Evolutionary conservation across 2,113 vertebrate genomes (phyloP), one percentile per base, ranked within the genome.

Genomic region (Gavialis gangeticus): DNA sequence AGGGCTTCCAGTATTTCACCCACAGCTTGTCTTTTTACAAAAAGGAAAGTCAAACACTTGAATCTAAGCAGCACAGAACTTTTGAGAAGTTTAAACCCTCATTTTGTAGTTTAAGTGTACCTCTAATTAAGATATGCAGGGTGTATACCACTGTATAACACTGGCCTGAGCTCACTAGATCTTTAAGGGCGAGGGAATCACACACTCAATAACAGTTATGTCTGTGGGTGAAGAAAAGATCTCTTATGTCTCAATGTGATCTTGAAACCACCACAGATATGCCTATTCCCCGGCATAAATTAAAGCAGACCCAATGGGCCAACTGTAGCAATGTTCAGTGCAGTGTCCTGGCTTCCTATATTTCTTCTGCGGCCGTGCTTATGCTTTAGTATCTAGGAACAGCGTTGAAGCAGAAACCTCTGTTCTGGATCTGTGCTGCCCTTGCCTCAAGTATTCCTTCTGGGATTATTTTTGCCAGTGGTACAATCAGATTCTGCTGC

Each of bases 341-440:
- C 59, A 83, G 54, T 63, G 59, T 79, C 59, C 27, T 62, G 24
- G 4, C n/a, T 21, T 71, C 3, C 4, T 1, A 1, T 34, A 54
- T 66, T 69, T 34, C 30, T n/a, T 56, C 25, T 57, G 60, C 69
- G 75, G 60, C 18, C 37, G 21, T 22, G 13, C 2, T 75, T 11
- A 56, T 9, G 13, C 25, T 6, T 19, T 28, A 5, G 6, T 73
- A 85, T 58, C n/a, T 28, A 24, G 4, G 17, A 82, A 79, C n/a
- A 37, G 75, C 79, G 9, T 46, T 22, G 1, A 10, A 12, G 56
- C 2, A 64, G 69, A 79, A 2, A 30, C 11, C 22, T 93, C 28
- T 1, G 4, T 22, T 54, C 2, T 77, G 86, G 5, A 84, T 55
- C 5, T 4, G 0, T 14, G n/a, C 46, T 71, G 14, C 34, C 7